A percentile compares a stretch with the other conserved stretches of the same genome.
These are phyloP conservation scores for Plutomurus gul DNA, from an alignment of 1,140 invertebrate species.

Conservation along the genomic window DNA sequence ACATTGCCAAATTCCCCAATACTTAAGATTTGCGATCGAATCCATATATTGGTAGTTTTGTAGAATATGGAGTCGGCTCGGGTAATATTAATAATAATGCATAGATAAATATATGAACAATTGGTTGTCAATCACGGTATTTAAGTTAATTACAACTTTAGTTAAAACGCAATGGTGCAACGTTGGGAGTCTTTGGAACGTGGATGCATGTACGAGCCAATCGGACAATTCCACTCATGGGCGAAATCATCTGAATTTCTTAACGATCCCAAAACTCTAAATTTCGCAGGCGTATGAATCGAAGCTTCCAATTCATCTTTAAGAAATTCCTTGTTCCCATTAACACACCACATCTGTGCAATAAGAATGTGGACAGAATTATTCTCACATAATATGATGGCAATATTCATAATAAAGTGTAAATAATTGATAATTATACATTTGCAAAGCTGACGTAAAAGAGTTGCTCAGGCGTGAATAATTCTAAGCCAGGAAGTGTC, in stretches of 20 bases:
- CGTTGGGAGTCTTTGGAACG: not conserved
- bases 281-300: conserved; percentile 55
- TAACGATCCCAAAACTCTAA: conserved; percentile 64
- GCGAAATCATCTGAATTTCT: conserved; percentile 64
- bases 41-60: too few relatives aligned
- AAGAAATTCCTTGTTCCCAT: conserved; percentile 40
- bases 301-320: conserved; percentile 42
- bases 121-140: not conserved
- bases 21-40: too few relatives aligned
- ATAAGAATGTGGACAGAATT: not conserved
- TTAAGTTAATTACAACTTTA: not conserved
- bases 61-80: too few relatives aligned
- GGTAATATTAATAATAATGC: too few relatives aligned
- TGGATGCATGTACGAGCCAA: conserved; percentile 63
- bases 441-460: conserved; percentile 42
- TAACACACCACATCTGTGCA: conserved; percentile 55
- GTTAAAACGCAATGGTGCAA: not conserved
- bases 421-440: not conserved
- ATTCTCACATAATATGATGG: not conserved
- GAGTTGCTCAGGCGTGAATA: conserved; percentile 56
- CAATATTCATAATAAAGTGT: not conserved
- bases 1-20: too few relatives aligned
- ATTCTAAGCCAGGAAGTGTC: conserved; percentile 76
- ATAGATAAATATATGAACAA: too few relatives aligned
- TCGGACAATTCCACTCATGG: conserved; percentile 61